Evolutionary conservation across 2,113 vertebrate species (phyloP).

Genomic region (Eulemur macaco): DNA sequence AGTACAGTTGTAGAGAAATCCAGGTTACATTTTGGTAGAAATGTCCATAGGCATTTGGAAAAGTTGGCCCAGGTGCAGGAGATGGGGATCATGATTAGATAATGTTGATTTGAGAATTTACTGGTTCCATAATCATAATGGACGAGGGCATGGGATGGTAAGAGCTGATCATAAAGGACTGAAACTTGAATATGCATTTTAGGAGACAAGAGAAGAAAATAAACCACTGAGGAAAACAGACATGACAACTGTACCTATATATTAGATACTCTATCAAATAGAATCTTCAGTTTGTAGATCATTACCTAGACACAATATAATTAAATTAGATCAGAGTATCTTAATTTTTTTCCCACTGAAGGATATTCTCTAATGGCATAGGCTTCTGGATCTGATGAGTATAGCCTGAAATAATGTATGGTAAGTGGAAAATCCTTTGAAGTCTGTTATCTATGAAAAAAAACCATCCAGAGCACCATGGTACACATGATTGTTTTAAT

Average conservation of each 20-base stretch:
- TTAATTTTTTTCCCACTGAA: background rate
- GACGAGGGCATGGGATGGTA: background rate
- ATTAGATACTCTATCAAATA: background rate
- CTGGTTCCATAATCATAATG: background rate
- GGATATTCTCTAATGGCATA: background rate
- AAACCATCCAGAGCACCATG: background rate
- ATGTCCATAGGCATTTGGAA: constrained; percentile 8
- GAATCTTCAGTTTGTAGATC: background rate
- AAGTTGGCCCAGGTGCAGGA: background rate
- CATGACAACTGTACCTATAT: background rate
- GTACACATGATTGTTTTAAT: background rate
- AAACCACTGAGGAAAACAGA: background rate
- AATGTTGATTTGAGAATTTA: background rate
- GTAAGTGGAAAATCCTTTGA: background rate
- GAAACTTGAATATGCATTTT: background rate
- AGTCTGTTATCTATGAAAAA: background rate
- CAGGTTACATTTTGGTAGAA: background rate
- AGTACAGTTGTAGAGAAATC: background rate
- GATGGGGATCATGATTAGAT: background rate
- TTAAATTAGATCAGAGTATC: background rate
- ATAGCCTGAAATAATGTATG: background rate
- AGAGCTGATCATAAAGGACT: background rate
- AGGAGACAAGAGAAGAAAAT: background rate
- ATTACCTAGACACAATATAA: background rate
- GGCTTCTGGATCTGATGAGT: background rate